Percentiles rank a stretch among this genome's conserved stretches.
phyloP scores from a whole-genome alignment of 2,888 invertebrate species.

The Achlya flavicornis region DNA sequence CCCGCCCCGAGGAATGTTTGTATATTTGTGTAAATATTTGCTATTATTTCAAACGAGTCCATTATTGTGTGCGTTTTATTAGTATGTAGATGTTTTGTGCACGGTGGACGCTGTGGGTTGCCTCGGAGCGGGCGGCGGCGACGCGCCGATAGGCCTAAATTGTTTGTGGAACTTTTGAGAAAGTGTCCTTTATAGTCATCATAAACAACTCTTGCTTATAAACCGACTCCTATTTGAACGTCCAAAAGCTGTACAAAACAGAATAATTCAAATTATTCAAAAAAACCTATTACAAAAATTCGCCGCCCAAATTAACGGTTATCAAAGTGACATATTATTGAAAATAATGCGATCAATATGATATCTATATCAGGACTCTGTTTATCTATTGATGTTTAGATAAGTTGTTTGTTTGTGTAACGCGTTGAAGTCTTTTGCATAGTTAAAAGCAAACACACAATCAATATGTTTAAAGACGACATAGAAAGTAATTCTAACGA shows the following conservation, averaged over 20 bases:
- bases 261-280: slow-evolving; percentile 23
- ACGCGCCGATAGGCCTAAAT: slow-evolving; percentile 71
- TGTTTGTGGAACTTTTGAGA: slow-evolving; percentile 63
- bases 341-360: slow-evolving; percentile 68
- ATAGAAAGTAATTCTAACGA: no score
- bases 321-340: slow-evolving; percentile 56
- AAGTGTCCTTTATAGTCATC: slow-evolving; percentile 73
- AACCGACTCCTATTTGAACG: slow-evolving; percentile 53
- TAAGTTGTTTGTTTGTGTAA: slow-evolving; percentile 55
- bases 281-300: slow-evolving; percentile 27
- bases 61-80: slow-evolving; percentile 68
- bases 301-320: slow-evolving; percentile 51
- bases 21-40: slow-evolving; percentile 75
- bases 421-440: slow-evolving; percentile 81
- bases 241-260: slow-evolving; percentile 22
- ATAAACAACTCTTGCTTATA: slow-evolving; percentile 54
- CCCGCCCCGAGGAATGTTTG: slow-evolving; percentile 50
- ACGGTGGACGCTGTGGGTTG: slow-evolving; percentile 49
- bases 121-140: slow-evolving; percentile 56
- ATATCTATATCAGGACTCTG: slow-evolving; percentile 55
- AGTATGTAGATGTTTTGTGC: slow-evolving; percentile 68
- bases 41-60: slow-evolving; percentile 60
- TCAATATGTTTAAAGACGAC: not conserved
- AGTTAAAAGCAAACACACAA: slow-evolving; percentile 32
- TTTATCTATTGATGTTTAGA: slow-evolving; percentile 63